These are phyloP conservation scores for Eurois occulta DNA, from an alignment of 2,888 invertebrate species.

Conservation along the genomic window DNA sequence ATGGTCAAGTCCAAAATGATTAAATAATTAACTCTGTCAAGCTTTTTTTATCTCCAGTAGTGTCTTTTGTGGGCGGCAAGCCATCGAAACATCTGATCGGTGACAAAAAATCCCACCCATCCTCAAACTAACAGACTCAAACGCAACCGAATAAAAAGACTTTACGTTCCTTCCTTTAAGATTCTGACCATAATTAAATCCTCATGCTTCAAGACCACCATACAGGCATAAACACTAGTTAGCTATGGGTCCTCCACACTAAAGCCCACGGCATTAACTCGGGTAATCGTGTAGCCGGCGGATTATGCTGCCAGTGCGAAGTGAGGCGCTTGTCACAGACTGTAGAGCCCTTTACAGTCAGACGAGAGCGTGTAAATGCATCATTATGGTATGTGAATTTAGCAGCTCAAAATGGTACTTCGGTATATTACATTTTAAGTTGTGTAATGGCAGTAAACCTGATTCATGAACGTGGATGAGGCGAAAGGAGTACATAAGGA, in stretches of 20 bases:
- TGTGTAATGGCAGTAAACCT: background rate
- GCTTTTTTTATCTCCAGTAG: no score
- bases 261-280: constrained; percentile 45
- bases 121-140: background rate
- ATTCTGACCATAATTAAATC: background rate
- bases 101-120: background rate
- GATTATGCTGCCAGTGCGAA: constrained; percentile 36
- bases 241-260: constrained; percentile 28
- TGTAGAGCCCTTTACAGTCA: constrained; percentile 33
- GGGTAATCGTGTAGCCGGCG: constrained; percentile 35
- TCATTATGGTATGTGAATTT: constrained; percentile 14
- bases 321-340: constrained; percentile 46
- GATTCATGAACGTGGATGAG: background rate
- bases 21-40: no score
- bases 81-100: background rate
- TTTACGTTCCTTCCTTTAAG: background rate
- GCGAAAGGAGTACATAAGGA: no score
- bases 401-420: background rate
- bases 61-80: background rate
- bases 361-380: constrained; percentile 19
- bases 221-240: constrained; percentile 1
- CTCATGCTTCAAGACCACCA: background rate
- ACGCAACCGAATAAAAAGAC: background rate
- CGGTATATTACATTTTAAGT: background rate
- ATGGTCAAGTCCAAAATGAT: no score